Percentiles rank a stretch among this genome's conserved stretches.
Conservation (phyloP, 2,888 invertebrate species). For the Teleogryllus oceanicus region DNA sequence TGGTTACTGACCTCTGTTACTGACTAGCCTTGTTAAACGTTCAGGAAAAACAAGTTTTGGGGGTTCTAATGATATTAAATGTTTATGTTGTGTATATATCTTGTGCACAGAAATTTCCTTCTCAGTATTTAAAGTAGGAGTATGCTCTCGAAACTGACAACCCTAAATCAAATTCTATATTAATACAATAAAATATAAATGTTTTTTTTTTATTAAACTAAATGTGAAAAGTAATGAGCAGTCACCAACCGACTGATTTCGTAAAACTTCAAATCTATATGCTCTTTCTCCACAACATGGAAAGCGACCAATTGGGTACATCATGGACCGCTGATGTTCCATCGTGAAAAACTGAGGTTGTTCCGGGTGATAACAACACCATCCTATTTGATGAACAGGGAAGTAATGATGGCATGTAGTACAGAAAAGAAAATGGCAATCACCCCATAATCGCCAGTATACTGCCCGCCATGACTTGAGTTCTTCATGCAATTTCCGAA, state of each 20-base stretch:
- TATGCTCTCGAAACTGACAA: conserved; percentile 70
- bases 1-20: conserved; percentile 41
- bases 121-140: conserved; percentile 60
- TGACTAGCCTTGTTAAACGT: conserved; percentile 62
- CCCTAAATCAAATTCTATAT: conserved; percentile 52
- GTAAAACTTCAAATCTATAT: conserved; percentile 67
- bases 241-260: conserved; percentile 19
- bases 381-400: conserved; percentile 61
- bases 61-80: conserved; percentile 48
- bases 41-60: conserved; percentile 67
- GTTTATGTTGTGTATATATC: conserved; percentile 53
- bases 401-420: conserved; percentile 73
- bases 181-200: not conserved
- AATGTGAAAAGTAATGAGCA: not conserved
- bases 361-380: conserved; percentile 75
- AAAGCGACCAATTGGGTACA: conserved; percentile 52
- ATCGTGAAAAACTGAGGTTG: conserved; percentile 69
- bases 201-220: not conserved
- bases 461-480: conserved; percentile 85
- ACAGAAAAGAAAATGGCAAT: conserved; percentile 82
- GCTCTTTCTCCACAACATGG: conserved; percentile 87
- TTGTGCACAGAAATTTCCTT: conserved; percentile 64
- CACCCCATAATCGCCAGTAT: conserved; percentile 92
- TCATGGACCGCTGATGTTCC: conserved; percentile 60
- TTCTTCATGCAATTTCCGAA: conserved; percentile 70